A percentile compares a stretch with the other conserved stretches of the same genome.
Evolutionary conservation across 2,797 vertebrate genomes (phyloP).

Genomic region (Chiloscyllium punctatum): DNA sequence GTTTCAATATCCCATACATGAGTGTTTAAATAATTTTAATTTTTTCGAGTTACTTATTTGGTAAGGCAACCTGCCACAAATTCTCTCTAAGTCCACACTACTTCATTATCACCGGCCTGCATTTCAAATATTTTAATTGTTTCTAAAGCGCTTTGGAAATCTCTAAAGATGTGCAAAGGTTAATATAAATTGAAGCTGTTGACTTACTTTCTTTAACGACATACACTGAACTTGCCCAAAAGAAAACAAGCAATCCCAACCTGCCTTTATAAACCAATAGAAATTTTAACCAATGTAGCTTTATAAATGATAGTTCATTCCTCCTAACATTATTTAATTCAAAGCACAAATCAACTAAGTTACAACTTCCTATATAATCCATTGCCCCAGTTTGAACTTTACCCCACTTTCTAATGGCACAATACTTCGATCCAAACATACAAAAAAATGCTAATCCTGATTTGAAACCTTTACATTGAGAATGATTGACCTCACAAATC

Average conservation of each 20-base stretch:
- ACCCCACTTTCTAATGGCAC: not conserved
- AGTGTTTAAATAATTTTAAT: not conserved
- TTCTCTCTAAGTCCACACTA: not conserved
- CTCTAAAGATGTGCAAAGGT: not conserved
- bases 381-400: not conserved
- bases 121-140: not conserved
- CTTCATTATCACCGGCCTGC: not conserved
- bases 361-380: not conserved
- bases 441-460: not conserved
- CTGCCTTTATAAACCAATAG: not conserved
- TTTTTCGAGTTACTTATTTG: not conserved
- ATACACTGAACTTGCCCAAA: not conserved
- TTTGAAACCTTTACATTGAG: not conserved
- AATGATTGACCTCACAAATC: not conserved
- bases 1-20: not conserved
- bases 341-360: not conserved
- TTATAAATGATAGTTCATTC: not conserved
- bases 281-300: not conserved
- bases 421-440: not conserved
- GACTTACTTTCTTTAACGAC: not conserved
- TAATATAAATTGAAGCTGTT: not conserved
- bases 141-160: not conserved
- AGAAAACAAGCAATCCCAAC: not conserved
- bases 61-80: not conserved
- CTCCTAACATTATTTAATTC: not conserved